Base-by-base conservation (phyloP, 2,888 invertebrate species). In the Cephalotes varians region DNA sequence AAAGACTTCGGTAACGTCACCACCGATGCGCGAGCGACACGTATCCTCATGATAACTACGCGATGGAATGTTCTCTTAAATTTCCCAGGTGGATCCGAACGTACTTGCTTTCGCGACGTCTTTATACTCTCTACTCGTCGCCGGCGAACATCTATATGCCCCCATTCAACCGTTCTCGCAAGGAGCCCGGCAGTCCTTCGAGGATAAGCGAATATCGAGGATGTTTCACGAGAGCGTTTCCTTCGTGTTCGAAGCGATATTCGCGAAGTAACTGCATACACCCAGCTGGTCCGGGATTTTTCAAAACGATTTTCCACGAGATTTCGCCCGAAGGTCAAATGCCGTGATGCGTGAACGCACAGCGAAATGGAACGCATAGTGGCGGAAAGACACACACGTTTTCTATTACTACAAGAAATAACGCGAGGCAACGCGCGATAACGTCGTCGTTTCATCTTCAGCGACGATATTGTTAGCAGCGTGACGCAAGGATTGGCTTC, bases 21-120 rank as follows among this genome's bases (percentile, higher is more conserved):
- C 81, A 44, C 37, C 74, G 54, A 60, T 7, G 64, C 28, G 51
- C 74, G 49, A 15, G 74, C 77, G 82, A 82, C 85, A 77, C 85
- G 82, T 88, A 88, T 87, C 84, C 87, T 80, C 87, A 86, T 82
- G 90, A 90, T 90, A 90, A 89, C 89, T 87, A 88, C 88, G 72
- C 85, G 89, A 89, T 89, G 89, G 89, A 89, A 89, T 86, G 88
- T 90, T 90, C 90, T 86, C 87, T 88, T 90, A 90, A 90, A 90
- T 90, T 90, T 90, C 90, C 90, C 90, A 88, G 85, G 90, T 90
- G 90, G 85, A 90, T 90, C 90, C 86, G 76, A 60, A 77, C 74
- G 85, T 81, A 83, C 85, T 86, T 82, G 86, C 87, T 81, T 85
- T 85, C 89, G 87, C 85, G 86, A 88, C 88, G 86, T 89, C 88